phyloP scores from a whole-genome alignment of 2,113 vertebrate species.

The Delphinus delphis region DNA sequence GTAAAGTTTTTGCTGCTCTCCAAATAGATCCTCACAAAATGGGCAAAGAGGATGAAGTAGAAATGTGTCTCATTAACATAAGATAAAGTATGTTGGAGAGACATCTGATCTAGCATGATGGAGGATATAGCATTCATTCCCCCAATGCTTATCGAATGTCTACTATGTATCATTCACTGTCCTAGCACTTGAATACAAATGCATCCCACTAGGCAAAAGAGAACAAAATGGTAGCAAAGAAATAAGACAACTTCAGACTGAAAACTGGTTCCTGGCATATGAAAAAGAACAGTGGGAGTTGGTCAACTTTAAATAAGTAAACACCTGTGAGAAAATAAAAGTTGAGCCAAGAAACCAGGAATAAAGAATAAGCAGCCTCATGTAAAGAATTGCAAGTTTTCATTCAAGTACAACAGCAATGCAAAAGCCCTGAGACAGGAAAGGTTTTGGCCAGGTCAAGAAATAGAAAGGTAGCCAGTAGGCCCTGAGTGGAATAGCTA shows the following conservation, averaged over 20 bases:
- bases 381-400: neutral
- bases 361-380: neutral
- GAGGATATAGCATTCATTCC: neutral
- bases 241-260: neutral
- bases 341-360: neutral
- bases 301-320: neutral
- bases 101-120: neutral
- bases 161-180: neutral
- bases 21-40: neutral
- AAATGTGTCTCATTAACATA: neutral
- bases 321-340: neutral
- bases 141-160: neutral
- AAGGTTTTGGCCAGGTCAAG: neutral
- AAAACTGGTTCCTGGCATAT: neutral
- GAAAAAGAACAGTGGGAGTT: neutral
- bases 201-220: neutral
- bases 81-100: neutral
- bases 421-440: neutral
- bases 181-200: neutral
- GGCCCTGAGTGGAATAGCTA: neutral
- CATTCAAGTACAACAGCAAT: neutral
- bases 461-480: neutral
- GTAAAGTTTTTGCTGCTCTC: neutral
- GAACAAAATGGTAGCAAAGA: neutral
- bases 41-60: neutral